Evolutionary conservation across 2,797 vertebrate species (phyloP), one percentile per base, ranked within the genome.

Genomic region (Phoebastria nigripes): DNA sequence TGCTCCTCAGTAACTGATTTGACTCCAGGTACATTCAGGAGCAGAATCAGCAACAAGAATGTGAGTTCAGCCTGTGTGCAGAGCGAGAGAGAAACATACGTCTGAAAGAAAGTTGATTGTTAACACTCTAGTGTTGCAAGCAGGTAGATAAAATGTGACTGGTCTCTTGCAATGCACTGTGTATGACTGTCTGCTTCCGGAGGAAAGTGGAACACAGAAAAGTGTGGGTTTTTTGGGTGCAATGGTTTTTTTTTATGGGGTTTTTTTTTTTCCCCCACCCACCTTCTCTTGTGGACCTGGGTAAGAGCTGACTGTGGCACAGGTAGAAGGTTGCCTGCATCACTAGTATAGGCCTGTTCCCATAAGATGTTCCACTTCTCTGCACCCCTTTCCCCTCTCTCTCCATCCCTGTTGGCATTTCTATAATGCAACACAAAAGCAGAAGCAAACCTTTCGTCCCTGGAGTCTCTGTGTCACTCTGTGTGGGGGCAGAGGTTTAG

Each of bases 71-170:
- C 10, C 33, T 55, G 5, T 7, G 35, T 28, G 42, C 9, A 11
- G 31, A 47, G 24, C 11, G 35, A 35, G 44, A 37, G 29, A 73
- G 12, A 18, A 72, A 31, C 33, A 20, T 2, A 5, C 0, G 0
- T 19, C 5, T 52, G 11, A 65, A 72, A 83, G 37, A 26, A 10
- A 6, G 55, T 12, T 33, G 19, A 16, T 54, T 56, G 18, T 56
- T 78, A 46, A 44, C 3, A 2, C 10, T 16, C 31, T 12, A 3
- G 18, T 7, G 2, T 35, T 84, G 66, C 12, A n/a, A 82, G 33
- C 35, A 46, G 55, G 15, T 26, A 26, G 59, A 37, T 37, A 41
- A 80, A 91, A 82, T 15, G 8, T 52, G 59, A 39, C 26, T 42
- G 6, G 5, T 39, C 12, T 65, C 21, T 12, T 49, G n/a, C 16